Percentiles rank a stretch among this genome's conserved stretches.
These are phyloP conservation scores for Steatocranus sp. DNA, from an alignment of 2,797 vertebrate species.

Conservation along the genomic window DNA sequence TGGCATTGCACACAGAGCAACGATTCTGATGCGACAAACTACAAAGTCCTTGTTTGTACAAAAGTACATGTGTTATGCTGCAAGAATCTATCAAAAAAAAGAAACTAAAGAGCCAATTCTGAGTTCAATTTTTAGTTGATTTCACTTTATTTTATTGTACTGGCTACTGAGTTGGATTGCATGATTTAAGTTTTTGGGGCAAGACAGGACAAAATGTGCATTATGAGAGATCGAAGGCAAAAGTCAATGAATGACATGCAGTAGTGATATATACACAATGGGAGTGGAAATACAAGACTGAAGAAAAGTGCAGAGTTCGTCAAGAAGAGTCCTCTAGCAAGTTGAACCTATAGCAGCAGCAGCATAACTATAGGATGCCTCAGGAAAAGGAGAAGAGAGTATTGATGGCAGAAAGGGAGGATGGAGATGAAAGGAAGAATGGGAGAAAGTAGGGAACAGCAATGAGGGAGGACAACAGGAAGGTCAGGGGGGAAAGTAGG, in stretches of 20 bases:
- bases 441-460: background rate
- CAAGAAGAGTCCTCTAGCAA: background rate
- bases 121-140: background rate
- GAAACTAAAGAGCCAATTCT: background rate
- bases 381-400: background rate
- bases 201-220: background rate
- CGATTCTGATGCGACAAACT: accelerated
- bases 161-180: background rate
- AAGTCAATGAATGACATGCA: background rate
- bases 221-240: background rate
- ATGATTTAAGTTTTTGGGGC: background rate
- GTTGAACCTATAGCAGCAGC: background rate
- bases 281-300: background rate
- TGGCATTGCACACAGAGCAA: accelerated
- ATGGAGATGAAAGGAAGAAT: background rate
- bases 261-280: background rate
- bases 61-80: background rate
- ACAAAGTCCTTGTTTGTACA: background rate
- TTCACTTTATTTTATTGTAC: background rate
- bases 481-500: accelerated
- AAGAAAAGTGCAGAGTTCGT: background rate
- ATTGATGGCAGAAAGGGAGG: accelerated
- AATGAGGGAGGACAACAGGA: background rate
- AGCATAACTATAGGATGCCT: background rate
- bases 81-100: background rate